Conservation (phyloP, 2,797 vertebrate species). For the Schizothorax lantsangensis region DNA sequence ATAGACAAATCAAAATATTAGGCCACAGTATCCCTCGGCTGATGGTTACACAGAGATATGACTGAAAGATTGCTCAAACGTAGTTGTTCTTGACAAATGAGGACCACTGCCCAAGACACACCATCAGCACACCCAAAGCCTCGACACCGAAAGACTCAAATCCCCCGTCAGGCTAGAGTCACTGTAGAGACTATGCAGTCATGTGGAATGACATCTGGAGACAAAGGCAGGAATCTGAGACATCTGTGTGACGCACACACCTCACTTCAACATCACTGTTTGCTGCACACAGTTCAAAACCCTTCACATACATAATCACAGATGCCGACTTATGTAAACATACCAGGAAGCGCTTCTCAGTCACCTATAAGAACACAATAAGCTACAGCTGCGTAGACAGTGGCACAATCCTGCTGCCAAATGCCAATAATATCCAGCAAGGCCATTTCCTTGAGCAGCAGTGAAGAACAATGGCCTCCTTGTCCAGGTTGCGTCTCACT, state of each 20-base stretch:
- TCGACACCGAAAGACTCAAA: conserved; percentile 21
- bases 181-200: conserved; percentile 65
- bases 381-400: conserved; percentile 58
- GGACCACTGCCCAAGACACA: not conserved
- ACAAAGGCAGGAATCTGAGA: conserved; percentile 80
- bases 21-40: not conserved
- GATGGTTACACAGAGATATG: not conserved
- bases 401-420: conserved; percentile 65
- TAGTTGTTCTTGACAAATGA: not conserved
- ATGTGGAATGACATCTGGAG: conserved; percentile 82
- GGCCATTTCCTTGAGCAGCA: conserved; percentile 72
- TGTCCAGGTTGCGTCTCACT: conserved; percentile 65
- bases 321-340: conserved; percentile 47
- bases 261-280: conserved; percentile 43
- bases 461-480: conserved; percentile 78
- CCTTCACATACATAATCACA: conserved; percentile 45
- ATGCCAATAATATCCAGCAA: conserved; percentile 64
- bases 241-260: conserved; percentile 64
- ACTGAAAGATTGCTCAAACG: not conserved
- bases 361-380: conserved; percentile 42
- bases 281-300: conserved; percentile 28
- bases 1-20: not conserved
- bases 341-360: conserved; percentile 37
- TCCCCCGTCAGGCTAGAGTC: conserved; percentile 51
- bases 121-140: conserved; percentile 27